Evolutionary conservation across 2,113 vertebrate genomes (phyloP), one percentile per base, ranked within the genome.

Genomic region (Myxocyprinus asiaticus): DNA sequence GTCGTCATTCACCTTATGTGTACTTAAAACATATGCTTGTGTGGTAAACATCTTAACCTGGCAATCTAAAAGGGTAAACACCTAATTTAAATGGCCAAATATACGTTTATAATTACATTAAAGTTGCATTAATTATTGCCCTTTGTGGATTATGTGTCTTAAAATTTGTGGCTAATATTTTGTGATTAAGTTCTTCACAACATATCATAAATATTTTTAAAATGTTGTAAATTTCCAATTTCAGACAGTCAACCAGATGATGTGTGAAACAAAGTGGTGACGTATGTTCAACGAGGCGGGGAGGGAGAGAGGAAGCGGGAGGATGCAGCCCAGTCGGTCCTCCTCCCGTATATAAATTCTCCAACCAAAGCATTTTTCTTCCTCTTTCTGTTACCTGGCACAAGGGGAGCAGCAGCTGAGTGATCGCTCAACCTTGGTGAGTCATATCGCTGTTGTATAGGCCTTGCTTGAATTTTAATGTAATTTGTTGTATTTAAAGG

Each of bases 371-470:
- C 77, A 33, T 67, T 15, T 11, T n/a, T 87, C 92, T 86, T 83
- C 84, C 93, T 94, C 90, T 94, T 93, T 93, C 92, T 92, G 92
- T 94, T 92, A 94, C 93, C 93, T 94, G 92, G 91, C 86, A 33
- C 73, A 90, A 92, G 93, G 92, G 92, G 88, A 93, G 89, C 89
- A 89, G 89, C 88, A 85, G 90, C 85, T 86, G 91, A 89, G 85
- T 87, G 80, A 86, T 90, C 84, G 58, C 55, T 76, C 88, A 92
- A 91, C 85, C 88, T 89, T 91, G 92, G 93, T 94, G 83, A 89
- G 93, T 86, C 8, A 51, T 33, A 12, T 51, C 9, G 43, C 11
- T 12, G 33, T 2, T 43, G 53, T 6, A 12, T 33, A 58, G n/a
- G 45, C 15, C 50, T 78, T 17, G 5, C 4, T 9, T 68, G 4